Conservation (phyloP, 1,140 invertebrate genomes). For the Drosophila subobscura region DNA sequence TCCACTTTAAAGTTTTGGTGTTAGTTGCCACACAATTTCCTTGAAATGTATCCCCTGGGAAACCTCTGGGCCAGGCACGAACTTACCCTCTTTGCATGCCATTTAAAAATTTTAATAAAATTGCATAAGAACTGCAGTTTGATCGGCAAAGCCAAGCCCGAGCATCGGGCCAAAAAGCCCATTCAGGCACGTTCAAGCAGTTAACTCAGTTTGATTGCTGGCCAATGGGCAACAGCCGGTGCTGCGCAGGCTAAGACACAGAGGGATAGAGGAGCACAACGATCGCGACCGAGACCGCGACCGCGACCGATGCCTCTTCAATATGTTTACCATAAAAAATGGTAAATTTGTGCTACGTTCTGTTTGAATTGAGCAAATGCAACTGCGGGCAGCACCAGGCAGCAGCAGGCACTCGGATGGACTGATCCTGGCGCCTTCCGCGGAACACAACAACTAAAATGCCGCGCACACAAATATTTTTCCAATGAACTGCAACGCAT, state of each 20-base stretch:
- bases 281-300: too few relatives aligned
- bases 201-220: constrained; percentile 62
- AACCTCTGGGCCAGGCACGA: constrained; percentile 7
- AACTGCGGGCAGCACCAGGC: not conserved
- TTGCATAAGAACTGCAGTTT: constrained; percentile 28
- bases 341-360: constrained; percentile 75
- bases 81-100: constrained; percentile 26
- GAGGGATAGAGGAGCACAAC: not conserved
- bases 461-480: constrained; percentile 27
- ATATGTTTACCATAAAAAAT: constrained; percentile 79
- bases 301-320: not conserved
- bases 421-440: constrained; percentile 57
- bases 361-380: constrained; percentile 52
- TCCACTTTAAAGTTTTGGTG: not conserved
- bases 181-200: constrained; percentile 63
- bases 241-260: not conserved
- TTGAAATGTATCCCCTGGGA: not conserved
- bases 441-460: constrained; percentile 12
- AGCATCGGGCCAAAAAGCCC: not conserved
- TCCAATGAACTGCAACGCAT: constrained; percentile 60
- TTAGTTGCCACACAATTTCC: not conserved
- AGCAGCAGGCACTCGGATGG: not conserved
- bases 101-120: constrained; percentile 50
- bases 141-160: constrained; percentile 1
- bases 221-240: constrained; percentile 55